These are phyloP conservation scores for Synergus gifuensis DNA, from an alignment of 2,888 invertebrate species.

Conservation along the genomic window DNA sequence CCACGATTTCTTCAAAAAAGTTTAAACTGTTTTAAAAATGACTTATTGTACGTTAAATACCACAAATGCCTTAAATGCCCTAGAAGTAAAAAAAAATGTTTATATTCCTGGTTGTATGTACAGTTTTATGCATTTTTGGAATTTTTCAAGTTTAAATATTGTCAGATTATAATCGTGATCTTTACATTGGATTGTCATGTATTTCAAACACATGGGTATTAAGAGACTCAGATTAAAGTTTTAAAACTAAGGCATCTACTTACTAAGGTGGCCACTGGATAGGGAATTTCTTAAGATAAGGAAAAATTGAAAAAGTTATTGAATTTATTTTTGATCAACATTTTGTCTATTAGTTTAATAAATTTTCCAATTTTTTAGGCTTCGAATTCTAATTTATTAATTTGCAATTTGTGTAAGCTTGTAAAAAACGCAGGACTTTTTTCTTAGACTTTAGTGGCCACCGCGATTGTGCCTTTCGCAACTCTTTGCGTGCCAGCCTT, in stretches of 20 bases:
- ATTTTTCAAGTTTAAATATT: too few species aligned
- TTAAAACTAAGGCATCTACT: too few species aligned
- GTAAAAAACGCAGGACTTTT: not conserved
- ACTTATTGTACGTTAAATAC: too few species aligned
- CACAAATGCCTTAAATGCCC: too few species aligned
- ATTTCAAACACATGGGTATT: not conserved
- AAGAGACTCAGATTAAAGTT: not conserved
- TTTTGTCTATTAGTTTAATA: not conserved
- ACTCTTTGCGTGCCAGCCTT: conserved; percentile 32
- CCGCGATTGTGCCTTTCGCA: conserved; percentile 33
- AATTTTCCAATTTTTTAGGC: not conserved
- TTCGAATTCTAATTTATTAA: not conserved
- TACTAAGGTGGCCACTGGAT: not conserved
- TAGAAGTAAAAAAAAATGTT: not conserved
- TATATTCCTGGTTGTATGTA: not conserved
- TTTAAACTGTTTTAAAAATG: not conserved
- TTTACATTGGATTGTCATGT: not conserved
- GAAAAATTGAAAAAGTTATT: not conserved
- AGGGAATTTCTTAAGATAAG: too few species aligned
- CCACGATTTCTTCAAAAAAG: not conserved
- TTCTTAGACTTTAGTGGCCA: not conserved
- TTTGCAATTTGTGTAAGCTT: not conserved
- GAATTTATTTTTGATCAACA: not conserved
- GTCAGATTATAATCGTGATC: not conserved
- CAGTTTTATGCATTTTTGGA: too few species aligned